Evolutionary conservation across 2,113 vertebrate genomes (phyloP), one percentile per base, ranked within the genome.

Genomic region (Dolichallabes microphthalmus): DNA sequence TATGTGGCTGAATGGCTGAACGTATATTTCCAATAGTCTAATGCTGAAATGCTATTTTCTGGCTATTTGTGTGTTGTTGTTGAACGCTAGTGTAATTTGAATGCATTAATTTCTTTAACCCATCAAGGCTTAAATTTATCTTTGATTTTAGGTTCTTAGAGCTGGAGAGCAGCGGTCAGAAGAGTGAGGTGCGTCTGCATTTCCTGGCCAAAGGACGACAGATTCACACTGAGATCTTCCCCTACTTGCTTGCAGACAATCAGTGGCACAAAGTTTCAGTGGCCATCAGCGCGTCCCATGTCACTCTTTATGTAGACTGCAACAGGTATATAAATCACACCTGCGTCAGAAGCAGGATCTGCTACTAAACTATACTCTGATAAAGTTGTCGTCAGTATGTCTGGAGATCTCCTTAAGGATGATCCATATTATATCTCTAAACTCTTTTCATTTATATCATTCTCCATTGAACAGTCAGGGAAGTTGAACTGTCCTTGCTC

Each of bases 181-280:
- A 97, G 89, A 98, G 97, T 84, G 98, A 99, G 93, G 93, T 99
- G 87, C 95, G 97, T 78, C 96, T 99, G 61, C 98, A 98, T 92
- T 99, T 99, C 89, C 96, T 94, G 85, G 96, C 96, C 76, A 94
- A 95, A 92, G 95, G 94, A 76, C 96, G 96, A 75, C 96, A 94
- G 86, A 94, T 96, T 9, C 97, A 97, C 92, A 98, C 97, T 0
- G 98, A 99, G 95, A 95, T 98, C 82, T 98, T 99, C 90, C 98
- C 98, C 1, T 99, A 98, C 89, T 96, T 95, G 91, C 92, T 99
- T 92, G 98, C 97, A 45, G 98, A 99, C 87, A 94, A 96, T 89
- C 97, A 97, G 93, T 99, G 98, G 98, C 98, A 99, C 93, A 97
- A 96, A 83, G 94, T 99, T 79, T 98, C 98, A 17, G 91, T 99